These are phyloP conservation scores for Euborellia annulipes DNA, from an alignment of 1,140 invertebrate species.

Conservation along the genomic window DNA sequence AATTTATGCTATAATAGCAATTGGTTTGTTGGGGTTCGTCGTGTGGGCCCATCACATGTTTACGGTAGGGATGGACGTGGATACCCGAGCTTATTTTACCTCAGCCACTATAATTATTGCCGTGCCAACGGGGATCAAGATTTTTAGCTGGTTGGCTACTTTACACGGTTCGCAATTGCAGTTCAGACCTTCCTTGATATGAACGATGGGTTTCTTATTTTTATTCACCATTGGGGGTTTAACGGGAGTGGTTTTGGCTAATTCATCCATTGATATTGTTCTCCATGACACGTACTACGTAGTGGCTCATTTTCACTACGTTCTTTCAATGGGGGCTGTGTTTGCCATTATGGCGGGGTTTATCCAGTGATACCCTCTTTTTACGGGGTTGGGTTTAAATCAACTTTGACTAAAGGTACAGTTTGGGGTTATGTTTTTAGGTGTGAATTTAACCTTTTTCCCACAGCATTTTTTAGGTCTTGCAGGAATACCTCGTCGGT, in stretches of 20 bases:
- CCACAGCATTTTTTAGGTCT: slow-evolving; percentile 59
- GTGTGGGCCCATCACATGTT: slow-evolving; percentile 57
- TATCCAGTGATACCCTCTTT: slow-evolving; percentile 45
- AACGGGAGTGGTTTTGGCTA: slow-evolving; percentile 48
- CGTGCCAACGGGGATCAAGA: slow-evolving; percentile 46
- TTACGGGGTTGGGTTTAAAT: slow-evolving; percentile 40
- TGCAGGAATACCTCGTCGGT: slow-evolving; percentile 53
- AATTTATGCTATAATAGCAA: slow-evolving; percentile 44
- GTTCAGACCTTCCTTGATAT: slow-evolving; percentile 36
- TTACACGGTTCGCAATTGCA: slow-evolving; percentile 34
- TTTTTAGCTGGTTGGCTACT: slow-evolving; percentile 46
- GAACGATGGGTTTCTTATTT: slow-evolving; percentile 48
- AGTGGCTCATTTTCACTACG: slow-evolving; percentile 58
- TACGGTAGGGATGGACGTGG: slow-evolving; percentile 54
- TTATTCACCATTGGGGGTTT: slow-evolving; percentile 46
- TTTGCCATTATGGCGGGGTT: slow-evolving; percentile 53
- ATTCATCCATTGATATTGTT: slow-evolving; percentile 51
- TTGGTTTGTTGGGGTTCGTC: slow-evolving; percentile 50
- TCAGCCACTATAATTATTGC: slow-evolving; percentile 57
- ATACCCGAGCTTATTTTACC: slow-evolving; percentile 56
- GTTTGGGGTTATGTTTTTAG: too few species aligned
- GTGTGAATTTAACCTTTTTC: slow-evolving; percentile 51
- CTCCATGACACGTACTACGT: slow-evolving; percentile 63
- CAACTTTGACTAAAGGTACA: slow-evolving; percentile 29
- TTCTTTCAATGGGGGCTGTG: slow-evolving; percentile 46